A percentile compares a stretch with the other conserved stretches of the same genome.
These are phyloP conservation scores for Myotis findleyi DNA, from an alignment of 2,797 vertebrate species.

Conservation along the genomic window DNA sequence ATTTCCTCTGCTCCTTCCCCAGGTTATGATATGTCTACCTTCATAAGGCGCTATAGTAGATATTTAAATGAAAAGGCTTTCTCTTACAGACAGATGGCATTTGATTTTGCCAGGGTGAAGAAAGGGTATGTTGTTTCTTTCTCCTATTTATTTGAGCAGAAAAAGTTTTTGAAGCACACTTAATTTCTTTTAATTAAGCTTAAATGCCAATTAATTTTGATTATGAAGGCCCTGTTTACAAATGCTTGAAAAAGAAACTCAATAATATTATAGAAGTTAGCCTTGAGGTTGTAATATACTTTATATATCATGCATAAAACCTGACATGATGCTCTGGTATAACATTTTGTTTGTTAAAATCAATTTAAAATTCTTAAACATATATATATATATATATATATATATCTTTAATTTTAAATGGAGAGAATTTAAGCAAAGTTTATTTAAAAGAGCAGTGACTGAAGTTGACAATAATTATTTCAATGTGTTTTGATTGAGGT, in stretches of 20 bases:
- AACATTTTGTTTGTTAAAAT: conserved; percentile 57
- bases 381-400: background rate
- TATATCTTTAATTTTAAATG: conserved; percentile 23
- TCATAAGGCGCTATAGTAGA: conserved; percentile 98
- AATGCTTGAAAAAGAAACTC: background rate
- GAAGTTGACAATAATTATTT: background rate
- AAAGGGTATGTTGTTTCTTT: conserved; percentile 92
- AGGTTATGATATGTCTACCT: conserved; percentile 99
- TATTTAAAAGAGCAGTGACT: background rate
- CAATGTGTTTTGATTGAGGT: background rate
- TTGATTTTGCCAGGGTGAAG: conserved; percentile 99
- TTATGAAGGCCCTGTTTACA: background rate
- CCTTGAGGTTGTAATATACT: background rate
- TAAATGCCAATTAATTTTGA: conserved; percentile 27
- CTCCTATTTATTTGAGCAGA: background rate
- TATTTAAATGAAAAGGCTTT: conserved; percentile 99
- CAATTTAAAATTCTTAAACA: background rate
- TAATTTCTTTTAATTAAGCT: conserved; percentile 44
- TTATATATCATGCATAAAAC: background rate
- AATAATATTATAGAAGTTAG: background rate
- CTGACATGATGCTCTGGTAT: background rate
- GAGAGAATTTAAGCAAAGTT: background rate
- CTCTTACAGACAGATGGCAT: conserved; percentile 99
- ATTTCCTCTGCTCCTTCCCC: conserved; percentile 43
- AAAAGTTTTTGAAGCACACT: background rate